Evolutionary conservation across 53 echinoderm and acorn worm genomes (phyloP).

Genomic region (Apostichopus leukothele): DNA sequence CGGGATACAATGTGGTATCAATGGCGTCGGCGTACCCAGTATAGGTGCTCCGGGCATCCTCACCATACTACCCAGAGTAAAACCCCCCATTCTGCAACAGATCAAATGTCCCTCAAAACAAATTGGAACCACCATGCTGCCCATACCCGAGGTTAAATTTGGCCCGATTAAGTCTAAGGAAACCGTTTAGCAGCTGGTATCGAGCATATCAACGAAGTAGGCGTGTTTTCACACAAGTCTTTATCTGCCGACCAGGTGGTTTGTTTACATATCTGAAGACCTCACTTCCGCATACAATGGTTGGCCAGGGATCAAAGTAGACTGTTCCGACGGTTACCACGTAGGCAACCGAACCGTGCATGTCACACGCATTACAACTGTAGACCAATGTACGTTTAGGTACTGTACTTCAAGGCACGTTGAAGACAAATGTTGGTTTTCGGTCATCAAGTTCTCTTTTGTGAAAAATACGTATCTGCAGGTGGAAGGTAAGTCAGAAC

Average conservation of each 20-base stretch:
- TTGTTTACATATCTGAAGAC: conserved; percentile 1
- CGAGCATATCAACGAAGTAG: too few species aligned
- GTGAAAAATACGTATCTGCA: background rate
- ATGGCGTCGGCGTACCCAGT: too few species aligned
- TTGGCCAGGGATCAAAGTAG: background rate
- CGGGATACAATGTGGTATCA: too few species aligned
- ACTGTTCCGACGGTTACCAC: background rate
- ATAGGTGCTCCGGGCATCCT: too few species aligned
- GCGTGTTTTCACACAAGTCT: too few species aligned
- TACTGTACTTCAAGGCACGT: background rate
- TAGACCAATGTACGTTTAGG: background rate
- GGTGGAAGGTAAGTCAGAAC: background rate
- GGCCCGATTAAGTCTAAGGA: too few species aligned
- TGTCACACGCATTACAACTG: background rate
- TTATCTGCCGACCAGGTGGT: background rate
- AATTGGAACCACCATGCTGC: too few species aligned
- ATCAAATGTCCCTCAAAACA: too few species aligned
- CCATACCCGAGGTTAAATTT: too few species aligned
- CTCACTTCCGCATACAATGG: conserved; percentile 13
- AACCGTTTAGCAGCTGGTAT: too few species aligned
- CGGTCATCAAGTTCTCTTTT: background rate
- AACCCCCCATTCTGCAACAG: too few species aligned
- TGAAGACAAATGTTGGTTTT: background rate
- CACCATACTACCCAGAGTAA: too few species aligned
- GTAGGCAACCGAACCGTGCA: background rate